These are phyloP conservation scores for Eurystomus gularis DNA, from an alignment of 2,113 vertebrate genomes.

Conservation along the genomic window DNA sequence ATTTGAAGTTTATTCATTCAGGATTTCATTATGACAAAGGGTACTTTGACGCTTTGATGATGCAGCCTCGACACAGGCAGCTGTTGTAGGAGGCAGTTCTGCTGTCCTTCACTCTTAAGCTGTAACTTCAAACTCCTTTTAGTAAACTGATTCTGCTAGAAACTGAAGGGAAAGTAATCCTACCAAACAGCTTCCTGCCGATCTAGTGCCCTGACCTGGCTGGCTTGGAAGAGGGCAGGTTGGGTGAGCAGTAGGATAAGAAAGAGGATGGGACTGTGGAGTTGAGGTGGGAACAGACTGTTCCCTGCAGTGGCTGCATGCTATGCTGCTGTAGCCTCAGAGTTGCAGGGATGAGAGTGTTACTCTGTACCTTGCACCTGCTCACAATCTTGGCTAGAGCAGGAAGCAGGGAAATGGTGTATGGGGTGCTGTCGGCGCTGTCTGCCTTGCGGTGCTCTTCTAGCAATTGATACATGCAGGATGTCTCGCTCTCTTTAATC, in stretches of 20 bases:
- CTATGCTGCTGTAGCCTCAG: neutral
- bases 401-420: neutral
- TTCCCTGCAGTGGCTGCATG: neutral
- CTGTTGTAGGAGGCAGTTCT: neutral
- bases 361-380: neutral
- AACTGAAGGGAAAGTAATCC: neutral
- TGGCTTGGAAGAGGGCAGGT: neutral
- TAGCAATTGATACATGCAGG: neutral
- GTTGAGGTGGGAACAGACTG: neutral
- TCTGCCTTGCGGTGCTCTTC: neutral
- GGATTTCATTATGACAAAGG: neutral
- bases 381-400: neutral
- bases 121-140: neutral
- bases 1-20: neutral
- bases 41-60: neutral
- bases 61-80: neutral
- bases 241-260: neutral
- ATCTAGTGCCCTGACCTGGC: neutral
- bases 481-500: neutral
- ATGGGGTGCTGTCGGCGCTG: neutral
- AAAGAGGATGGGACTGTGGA: neutral
- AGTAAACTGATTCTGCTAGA: neutral
- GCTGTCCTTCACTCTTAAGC: neutral
- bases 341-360: neutral
- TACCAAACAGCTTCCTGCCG: neutral